Evolutionary conservation across 2,797 vertebrate genomes (phyloP).

Genomic region (Xyrichtys novacula): DNA sequence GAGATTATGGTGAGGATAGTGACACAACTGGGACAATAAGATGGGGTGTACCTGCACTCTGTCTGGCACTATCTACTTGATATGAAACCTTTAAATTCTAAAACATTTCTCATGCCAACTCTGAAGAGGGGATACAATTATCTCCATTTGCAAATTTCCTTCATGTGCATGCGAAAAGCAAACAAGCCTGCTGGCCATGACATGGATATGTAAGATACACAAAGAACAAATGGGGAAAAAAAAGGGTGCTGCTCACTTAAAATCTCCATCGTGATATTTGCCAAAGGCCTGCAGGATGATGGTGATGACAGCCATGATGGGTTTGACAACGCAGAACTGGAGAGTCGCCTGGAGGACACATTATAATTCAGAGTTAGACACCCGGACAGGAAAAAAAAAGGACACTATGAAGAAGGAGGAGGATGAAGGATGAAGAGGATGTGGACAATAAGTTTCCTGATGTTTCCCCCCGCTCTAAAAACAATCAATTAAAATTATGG

Average conservation of each 20-base stretch:
- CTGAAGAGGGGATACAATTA: conserved; percentile 46
- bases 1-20: background rate
- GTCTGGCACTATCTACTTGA: conserved; percentile 22
- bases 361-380: conserved; percentile 48
- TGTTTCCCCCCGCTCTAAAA: no score
- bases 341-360: conserved; percentile 91
- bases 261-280: conserved; percentile 97
- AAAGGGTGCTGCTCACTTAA: conserved; percentile 91
- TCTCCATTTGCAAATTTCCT: conserved; percentile 49
- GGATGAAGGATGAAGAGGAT: background rate
- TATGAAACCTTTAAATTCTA: conserved; percentile 31
- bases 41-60: conserved; percentile 1
- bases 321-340: conserved; percentile 98
- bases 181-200: conserved; percentile 43
- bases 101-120: conserved; percentile 28
- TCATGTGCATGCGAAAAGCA: conserved; percentile 43
- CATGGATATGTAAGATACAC: conserved; percentile 29
- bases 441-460: no score
- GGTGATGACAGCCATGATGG: conserved; percentile 93
- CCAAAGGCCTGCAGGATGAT: conserved; percentile 95
- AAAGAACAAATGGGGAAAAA: conserved; percentile 36
- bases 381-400: conserved; percentile 42
- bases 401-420: conserved; percentile 9
- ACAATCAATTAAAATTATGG: no score
- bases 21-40: conserved; percentile 24